Evolutionary conservation across 2,797 vertebrate genomes (phyloP).

Genomic region (Pantherophis vulpinus): DNA sequence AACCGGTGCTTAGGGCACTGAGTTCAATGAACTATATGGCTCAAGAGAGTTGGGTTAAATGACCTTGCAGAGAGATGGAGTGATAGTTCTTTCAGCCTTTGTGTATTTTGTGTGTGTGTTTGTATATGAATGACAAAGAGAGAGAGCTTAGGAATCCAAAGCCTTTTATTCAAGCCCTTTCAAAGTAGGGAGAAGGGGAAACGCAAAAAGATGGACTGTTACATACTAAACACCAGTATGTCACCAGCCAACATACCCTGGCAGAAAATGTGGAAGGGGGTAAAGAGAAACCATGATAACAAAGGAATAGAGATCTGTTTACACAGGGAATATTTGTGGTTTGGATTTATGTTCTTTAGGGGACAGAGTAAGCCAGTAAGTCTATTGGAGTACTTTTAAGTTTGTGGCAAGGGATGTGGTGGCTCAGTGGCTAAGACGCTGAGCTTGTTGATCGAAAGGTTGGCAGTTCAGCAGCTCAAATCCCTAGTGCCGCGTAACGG

Average conservation of each 20-base stretch:
- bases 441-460: too few relatives aligned
- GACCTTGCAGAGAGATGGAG: background rate
- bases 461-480: too few relatives aligned
- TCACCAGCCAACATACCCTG: background rate
- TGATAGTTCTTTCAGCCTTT: conserved; percentile 1
- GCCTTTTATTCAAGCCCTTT: background rate
- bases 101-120: background rate
- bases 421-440: too few relatives aligned
- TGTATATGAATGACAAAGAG: background rate
- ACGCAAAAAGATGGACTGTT: background rate
- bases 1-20: conserved; percentile 39
- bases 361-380: background rate
- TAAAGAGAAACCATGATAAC: background rate
- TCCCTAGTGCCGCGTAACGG: too few relatives aligned
- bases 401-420: background rate
- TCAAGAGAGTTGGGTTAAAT: conserved; percentile 37
- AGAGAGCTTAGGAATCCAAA: background rate
- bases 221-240: background rate
- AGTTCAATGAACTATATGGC: conserved; percentile 49
- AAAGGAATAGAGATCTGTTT: background rate
- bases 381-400: background rate
- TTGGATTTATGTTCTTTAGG: background rate
- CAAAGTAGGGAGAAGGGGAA: background rate
- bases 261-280: background rate
- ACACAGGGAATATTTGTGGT: background rate